Evolutionary conservation across 1,140 invertebrate genomes (phyloP), one percentile per base, ranked within the genome.

Genomic region (Brachionus manjavacas): DNA sequence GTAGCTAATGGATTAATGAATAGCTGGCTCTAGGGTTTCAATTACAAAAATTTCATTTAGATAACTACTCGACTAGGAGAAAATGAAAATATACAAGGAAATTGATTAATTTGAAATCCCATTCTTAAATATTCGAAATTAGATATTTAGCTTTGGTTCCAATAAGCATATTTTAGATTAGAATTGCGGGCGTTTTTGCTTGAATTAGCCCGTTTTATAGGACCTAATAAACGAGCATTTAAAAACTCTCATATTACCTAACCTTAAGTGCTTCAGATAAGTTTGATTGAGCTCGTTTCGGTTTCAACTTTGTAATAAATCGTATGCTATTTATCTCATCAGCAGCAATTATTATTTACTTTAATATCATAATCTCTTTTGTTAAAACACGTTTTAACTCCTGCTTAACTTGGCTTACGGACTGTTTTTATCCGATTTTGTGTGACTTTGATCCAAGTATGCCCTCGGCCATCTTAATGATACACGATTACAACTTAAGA

Each of bases 271-370:
- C 52, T 20, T 60, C 20, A 60, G 52, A 60, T 60, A 60, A 25
- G 52, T 60, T 60, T 60, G 52, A 60, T 60, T 60, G 52, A 60
- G 52, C 52, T 60, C 52, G 52, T 60, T 60, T 60, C 52, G 52
- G 20, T 60, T 60, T 60, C 52, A 60, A 60, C 52, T 60, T 60
- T 60, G 52, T 60, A 60, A 60, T 60, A 60, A 60, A 60, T 60
- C 52, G n/a, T 60, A 60, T 60, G 52, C 52, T 60, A 23, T 60
- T 60, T 60, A 60, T 60, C 52, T 60, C 52, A 60, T 60, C 52
- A 60, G 7, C 16, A 60, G 52, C 52, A 60, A 60, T 60, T 60
- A 60, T 60, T 60, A 60, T 60, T 60, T 60, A 8, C 20, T 25
- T 23, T 60, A 60, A 60, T 20, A 60, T 23, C 9, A 4, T 60